Evolutionary conservation across 2,113 vertebrate genomes (phyloP), one percentile per base, ranked within the genome.

Genomic region (Psephotus haematonotus): DNA sequence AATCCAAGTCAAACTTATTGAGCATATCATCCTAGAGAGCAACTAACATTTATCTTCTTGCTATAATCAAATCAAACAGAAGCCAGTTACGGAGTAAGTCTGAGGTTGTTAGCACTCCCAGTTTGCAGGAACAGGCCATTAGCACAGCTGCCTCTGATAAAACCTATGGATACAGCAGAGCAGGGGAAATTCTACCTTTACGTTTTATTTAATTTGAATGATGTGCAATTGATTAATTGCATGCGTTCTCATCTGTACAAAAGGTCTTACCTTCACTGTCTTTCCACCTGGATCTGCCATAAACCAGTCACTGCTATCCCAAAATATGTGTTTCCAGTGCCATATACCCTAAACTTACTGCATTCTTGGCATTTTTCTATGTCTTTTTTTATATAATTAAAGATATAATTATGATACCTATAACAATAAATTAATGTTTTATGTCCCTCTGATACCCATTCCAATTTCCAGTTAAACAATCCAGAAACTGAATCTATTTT

Each of bases 1-100:
- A 90, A 93, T 96, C 75, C 76, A 86, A 93, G 92, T 75, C 64
- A 88, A 64, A 95, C 46, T 84, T 89, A 77, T 3, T 46, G 80
- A 86, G 72, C 60, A 22, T 63, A 78, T 88, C 77, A 74, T 88
- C 59, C 68, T 24, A 17, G 80, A 88, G 5, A 91, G 81, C 35
- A 83, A 70, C 90, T 79, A 90, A 52, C 50, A 86, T 86, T 94
- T 80, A 84, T 83, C 82, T 95, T 95, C 71, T 44, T 43, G 39
- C 35, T 84, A 6, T 37, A 75, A 91, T 69, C 43, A 77, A 53
- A 88, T 72, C 50, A 75, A 92, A 83, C 33, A 80, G 63, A 55
- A 77, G 39, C 31, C 41, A 19, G 33, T 35, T 37, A 55, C 31
- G 14, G 11, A 92, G 57, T 25, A 1, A 9, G 53, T n/a, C 49